Evolutionary conservation across 2,888 invertebrate species (phyloP).

Genomic region (Drosophila demipolita): DNA sequence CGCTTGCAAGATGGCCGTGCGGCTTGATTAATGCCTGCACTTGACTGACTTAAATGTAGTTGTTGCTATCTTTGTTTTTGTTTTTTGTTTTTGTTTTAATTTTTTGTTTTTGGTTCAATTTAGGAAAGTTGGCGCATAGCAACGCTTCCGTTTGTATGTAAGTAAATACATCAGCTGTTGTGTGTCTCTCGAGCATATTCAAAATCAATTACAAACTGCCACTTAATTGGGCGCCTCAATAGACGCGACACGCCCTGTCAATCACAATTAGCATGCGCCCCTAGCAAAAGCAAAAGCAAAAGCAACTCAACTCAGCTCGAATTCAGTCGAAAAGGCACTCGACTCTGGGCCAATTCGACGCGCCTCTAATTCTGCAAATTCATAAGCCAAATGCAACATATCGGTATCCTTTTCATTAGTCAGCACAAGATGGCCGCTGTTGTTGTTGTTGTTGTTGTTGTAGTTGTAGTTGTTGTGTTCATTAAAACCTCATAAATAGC

Average conservation of each 20-base stretch:
- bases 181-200: slow-evolving; percentile 42
- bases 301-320: slow-evolving; percentile 10
- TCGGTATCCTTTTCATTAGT: slow-evolving; percentile 74
- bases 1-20: slow-evolving; percentile 60
- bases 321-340: slow-evolving; percentile 27
- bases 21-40: slow-evolving; percentile 74
- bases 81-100: not conserved
- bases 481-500: slow-evolving; percentile 82
- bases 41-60: slow-evolving; percentile 65
- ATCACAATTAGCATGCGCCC: slow-evolving; percentile 83
- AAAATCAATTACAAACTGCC: slow-evolving; percentile 74
- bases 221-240: slow-evolving; percentile 78
- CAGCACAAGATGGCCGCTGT: slow-evolving; percentile 62
- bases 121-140: slow-evolving; percentile 43
- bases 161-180: slow-evolving; percentile 15
- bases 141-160: slow-evolving; percentile 19
- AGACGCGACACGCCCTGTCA: slow-evolving; percentile 81
- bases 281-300: slow-evolving; percentile 35
- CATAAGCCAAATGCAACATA: slow-evolving; percentile 70
- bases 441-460: slow-evolving; percentile 1
- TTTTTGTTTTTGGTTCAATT: slow-evolving; percentile 25
- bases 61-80: slow-evolving; percentile 3
- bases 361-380: slow-evolving; percentile 77
- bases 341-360: slow-evolving; percentile 52
- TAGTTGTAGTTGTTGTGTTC: slow-evolving; percentile 48